These are phyloP conservation scores for Anguilla marmorata DNA, from an alignment of 2,797 vertebrate genomes.

Conservation along the genomic window DNA sequence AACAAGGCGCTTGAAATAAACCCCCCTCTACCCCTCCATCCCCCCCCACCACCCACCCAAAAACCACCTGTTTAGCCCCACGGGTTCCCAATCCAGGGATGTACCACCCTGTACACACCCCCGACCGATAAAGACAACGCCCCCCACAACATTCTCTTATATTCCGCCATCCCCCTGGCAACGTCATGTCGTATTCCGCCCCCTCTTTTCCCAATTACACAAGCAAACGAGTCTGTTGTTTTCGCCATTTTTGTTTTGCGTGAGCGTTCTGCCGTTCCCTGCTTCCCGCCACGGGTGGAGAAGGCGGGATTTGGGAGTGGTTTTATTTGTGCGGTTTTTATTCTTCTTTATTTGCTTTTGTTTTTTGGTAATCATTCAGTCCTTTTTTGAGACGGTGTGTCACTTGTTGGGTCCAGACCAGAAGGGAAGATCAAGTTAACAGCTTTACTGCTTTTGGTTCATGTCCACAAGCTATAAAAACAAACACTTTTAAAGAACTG, in stretches of 20 bases:
- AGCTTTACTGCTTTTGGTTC: not conserved
- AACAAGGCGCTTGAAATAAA: slow-evolving; percentile 46
- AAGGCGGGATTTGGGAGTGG: slow-evolving; percentile 31
- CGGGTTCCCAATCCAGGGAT: not conserved
- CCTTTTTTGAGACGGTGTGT: not conserved
- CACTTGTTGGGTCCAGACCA: not conserved
- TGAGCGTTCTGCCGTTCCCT: not conserved
- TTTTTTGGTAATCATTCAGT: not conserved
- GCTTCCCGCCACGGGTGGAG: slow-evolving; percentile 16
- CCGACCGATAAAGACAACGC: not conserved
- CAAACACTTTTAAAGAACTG: not conserved
- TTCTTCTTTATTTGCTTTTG: not conserved
- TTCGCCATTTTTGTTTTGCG: not conserved
- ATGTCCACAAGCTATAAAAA: not conserved
- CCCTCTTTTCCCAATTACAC: not conserved
- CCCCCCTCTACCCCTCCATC: slow-evolving; percentile 45
- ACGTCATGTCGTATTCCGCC: slow-evolving; percentile 28
- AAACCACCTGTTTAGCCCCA: slow-evolving; percentile 13
- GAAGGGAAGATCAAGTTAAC: not conserved
- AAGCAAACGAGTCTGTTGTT: too few relatives aligned
- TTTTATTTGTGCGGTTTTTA: slow-evolving; percentile 18
- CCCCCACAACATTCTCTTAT: not conserved
- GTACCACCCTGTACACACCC: not conserved
- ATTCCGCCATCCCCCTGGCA: slow-evolving; percentile 44
- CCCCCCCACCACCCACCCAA: slow-evolving; percentile 25